Base-by-base conservation (phyloP, 2,888 invertebrate species). In the Amphiduros pacificus region DNA sequence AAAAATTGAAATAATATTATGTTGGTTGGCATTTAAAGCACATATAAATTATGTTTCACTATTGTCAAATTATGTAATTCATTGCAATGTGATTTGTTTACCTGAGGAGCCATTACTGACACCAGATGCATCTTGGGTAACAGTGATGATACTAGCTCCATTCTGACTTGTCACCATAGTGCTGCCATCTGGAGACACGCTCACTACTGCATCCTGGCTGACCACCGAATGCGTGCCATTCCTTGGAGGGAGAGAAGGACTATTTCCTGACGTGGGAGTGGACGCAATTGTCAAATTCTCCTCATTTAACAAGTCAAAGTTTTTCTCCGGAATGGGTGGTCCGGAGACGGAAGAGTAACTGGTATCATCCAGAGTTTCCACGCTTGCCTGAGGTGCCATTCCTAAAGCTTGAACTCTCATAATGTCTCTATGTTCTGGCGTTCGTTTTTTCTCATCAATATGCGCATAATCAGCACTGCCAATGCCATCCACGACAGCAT, bases 401-500 rank as follows among this genome's bases (percentile, higher is more conserved):
- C 41, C 55, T 17, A 44, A 14, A 11, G 20, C n/a, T 27, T 9
- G 27, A 20, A 55, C 28, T 9, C 27, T 26, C 11, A 11, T 24
- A 1, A 22, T 6, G 17, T 22, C 48, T 4, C 24, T 6, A 5
- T 17, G 22, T 20, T 9, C 14, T 24, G 6, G 14, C 1, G 27
- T 27, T n/a, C 27, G 24, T 11, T 6, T 9, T 11, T 29, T 6
- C 24, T 57, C 57, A 14, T 57, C 50, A 14, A 57, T 57, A 22
- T 57, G 57, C 1, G 57, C 57, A 31, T 57, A 57, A 28, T 49
- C 57, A 11, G 57, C 57, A 29, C 6, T 49, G 22, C 57, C 57
- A n/a, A 57, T 48, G 22, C 57, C 57, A 5, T 57, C 57, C 31
- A 57, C 57, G n/a, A 49, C 49, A 17, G 50, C 57, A 20, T 57